Percentiles rank a stretch among this genome's conserved stretches.
Evolutionary conservation across 2,888 invertebrate genomes (phyloP).

Genomic region (Coenonympha arcania): DNA sequence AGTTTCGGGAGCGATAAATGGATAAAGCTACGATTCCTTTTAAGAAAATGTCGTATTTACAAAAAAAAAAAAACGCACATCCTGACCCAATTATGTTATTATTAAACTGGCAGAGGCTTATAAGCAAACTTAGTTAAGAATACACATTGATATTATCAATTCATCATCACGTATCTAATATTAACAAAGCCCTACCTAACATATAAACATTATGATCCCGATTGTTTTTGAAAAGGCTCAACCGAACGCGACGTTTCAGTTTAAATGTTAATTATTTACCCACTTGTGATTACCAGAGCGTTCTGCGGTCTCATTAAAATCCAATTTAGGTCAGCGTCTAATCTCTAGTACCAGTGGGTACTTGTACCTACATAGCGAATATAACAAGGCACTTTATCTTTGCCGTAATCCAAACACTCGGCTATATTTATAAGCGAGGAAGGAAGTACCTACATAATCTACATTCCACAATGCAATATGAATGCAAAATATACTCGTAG

Average conservation of each 20-base stretch:
- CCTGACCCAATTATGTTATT: no score
- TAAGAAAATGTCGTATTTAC: no score
- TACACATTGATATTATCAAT: background rate
- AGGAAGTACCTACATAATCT: no score
- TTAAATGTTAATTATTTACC: slow-evolving; percentile 25
- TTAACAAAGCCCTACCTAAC: background rate
- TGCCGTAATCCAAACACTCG: slow-evolving; percentile 10
- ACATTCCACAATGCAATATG: no score
- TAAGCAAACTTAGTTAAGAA: no score
- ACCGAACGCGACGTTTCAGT: background rate
- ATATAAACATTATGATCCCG: background rate
- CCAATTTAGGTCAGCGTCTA: slow-evolving; percentile 50
- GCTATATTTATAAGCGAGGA: slow-evolving; percentile 8
- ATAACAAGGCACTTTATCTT: slow-evolving; percentile 14
- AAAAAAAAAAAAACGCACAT: no score
- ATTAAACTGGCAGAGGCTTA: no score
- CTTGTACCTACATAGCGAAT: slow-evolving; percentile 12
- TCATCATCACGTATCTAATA: background rate
- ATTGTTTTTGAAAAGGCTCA: background rate
- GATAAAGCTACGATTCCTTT: no score
- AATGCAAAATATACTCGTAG: no score
- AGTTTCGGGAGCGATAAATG: no score
- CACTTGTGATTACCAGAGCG: slow-evolving; percentile 30
- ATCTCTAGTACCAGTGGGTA: slow-evolving; percentile 28
- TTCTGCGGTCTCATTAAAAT: slow-evolving; percentile 48